Evolutionary conservation across 2,888 invertebrate species (phyloP).

Genomic region (Ophraella communa): DNA sequence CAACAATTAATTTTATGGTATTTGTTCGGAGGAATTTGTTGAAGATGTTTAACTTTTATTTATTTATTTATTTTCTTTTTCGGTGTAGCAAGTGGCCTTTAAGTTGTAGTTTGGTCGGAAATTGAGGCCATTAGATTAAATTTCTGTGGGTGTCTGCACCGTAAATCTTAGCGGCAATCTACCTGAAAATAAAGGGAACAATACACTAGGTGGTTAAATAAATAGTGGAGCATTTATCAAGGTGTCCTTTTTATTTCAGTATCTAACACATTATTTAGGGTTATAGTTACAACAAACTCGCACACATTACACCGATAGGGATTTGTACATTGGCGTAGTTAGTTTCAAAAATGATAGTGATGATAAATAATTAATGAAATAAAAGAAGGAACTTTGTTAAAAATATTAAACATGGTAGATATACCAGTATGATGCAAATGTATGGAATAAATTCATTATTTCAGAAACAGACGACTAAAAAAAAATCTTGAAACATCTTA

Average conservation of each 20-base stretch:
- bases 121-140: conserved; percentile 14
- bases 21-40: neutral
- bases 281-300: conserved; percentile 2
- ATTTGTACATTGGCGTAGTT: neutral
- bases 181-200: conserved; percentile 31
- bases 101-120: neutral
- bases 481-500: no score
- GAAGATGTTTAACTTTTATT: neutral
- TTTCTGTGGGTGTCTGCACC: conserved; percentile 16
- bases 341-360: no score
- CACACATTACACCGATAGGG: neutral
- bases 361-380: no score
- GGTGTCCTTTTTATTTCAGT: conserved; percentile 16
- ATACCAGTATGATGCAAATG: no score
- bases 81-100: neutral
- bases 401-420: no score
- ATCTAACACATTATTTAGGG: conserved; percentile 20
- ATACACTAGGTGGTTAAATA: conserved; percentile 46
- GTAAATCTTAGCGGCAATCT: conserved; percentile 20
- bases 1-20: neutral
- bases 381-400: no score
- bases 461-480: no score
- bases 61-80: neutral
- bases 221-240: conserved; percentile 39
- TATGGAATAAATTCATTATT: no score